Evolutionary conservation across 2,797 vertebrate species (phyloP), one percentile per base, ranked within the genome.

Genomic region (Onychomys arenicola): DNA sequence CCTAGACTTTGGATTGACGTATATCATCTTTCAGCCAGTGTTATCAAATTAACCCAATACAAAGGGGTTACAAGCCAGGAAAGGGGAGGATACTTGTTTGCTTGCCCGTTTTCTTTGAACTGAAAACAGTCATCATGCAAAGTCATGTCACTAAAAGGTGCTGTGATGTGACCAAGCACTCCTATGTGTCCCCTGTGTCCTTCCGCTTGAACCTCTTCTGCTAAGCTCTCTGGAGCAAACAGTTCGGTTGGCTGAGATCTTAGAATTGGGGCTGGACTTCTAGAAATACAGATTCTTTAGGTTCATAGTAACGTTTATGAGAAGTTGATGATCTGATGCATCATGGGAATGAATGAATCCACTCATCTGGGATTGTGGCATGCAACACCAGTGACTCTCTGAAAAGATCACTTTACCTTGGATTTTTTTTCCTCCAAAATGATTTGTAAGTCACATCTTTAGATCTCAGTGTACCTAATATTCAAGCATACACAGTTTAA

Each of bases 121-220:
- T 19, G 75, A 93, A 98, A 98, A 92, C 34, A 83, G 2, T 11
- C 94, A 94, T 59, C 40, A 59, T 8, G 81, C 46, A 96, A 97
- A 97, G 76, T 80, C 4, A 77, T 89, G 12, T 93, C 94, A 89
- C 94, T 98, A 96, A 96, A 97, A 96, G 3, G 88, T 2, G 19
- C 57, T 89, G 49, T 89, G 19, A 90, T 96, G 65, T 59, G n/a
- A 97, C 88, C 76, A 95, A 95, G 94, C 0, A 13, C 55, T 97
- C 96, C 97, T 43, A 75, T 19, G 21, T 75, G 81, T 93, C 73
- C 85, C 43, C 75, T 63, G 12, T 91, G 97, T 81, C 61, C 95
- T 93, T 93, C 2, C 55, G 2, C 91, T 97, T 84, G 69, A 37
- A 29, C 29, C 32, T 43, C 82, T 65, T 65, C 40, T 34, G 43